A percentile compares a stretch with the other conserved stretches of the same genome.
Evolutionary conservation across 2,797 vertebrate genomes (phyloP).

Genomic region (Tarsius wallacei): DNA sequence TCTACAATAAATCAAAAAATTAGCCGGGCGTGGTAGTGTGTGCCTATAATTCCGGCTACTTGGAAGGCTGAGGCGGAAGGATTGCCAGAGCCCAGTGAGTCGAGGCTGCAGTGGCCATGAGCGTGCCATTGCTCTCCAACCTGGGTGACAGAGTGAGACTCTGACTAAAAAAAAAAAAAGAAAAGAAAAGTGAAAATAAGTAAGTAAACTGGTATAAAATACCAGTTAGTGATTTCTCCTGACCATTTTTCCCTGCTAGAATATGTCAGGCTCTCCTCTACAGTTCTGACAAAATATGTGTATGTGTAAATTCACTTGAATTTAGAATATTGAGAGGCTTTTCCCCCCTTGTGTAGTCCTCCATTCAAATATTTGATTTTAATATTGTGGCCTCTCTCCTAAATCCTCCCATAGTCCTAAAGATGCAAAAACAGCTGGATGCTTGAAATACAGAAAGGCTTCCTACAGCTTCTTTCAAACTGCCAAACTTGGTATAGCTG

Average conservation of each 20-base stretch:
- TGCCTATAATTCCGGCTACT: too few relatives aligned
- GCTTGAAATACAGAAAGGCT: constrained; percentile 39
- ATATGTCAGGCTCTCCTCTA: background rate
- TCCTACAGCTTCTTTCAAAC: constrained; percentile 18
- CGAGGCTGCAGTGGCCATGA: too few relatives aligned
- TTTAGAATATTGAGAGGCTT: constrained; percentile 51
- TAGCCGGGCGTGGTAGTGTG: too few relatives aligned
- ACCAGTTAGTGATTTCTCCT: background rate
- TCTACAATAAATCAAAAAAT: too few relatives aligned
- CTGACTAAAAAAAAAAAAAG: too few relatives aligned
- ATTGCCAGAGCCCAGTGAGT: too few relatives aligned
- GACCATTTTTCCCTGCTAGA: background rate
- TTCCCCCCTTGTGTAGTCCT: constrained; percentile 10
- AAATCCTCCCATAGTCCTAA: constrained; percentile 13
- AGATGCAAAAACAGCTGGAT: background rate
- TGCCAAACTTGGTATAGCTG: background rate
- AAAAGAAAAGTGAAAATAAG: background rate
- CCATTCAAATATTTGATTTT: constrained; percentile 53
- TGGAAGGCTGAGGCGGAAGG: too few relatives aligned
- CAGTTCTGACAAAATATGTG: constrained; percentile 29
- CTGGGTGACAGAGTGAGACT: too few relatives aligned
- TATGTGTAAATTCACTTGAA: background rate
- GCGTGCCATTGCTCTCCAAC: too few relatives aligned
- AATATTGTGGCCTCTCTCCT: constrained; percentile 12
- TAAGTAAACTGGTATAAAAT: background rate